Percentiles rank a stretch among this genome's conserved stretches.
phyloP scores from a whole-genome alignment of 37 sponge, comb jelly and placozoan genomes.

The Bolinopsis microptera region DNA sequence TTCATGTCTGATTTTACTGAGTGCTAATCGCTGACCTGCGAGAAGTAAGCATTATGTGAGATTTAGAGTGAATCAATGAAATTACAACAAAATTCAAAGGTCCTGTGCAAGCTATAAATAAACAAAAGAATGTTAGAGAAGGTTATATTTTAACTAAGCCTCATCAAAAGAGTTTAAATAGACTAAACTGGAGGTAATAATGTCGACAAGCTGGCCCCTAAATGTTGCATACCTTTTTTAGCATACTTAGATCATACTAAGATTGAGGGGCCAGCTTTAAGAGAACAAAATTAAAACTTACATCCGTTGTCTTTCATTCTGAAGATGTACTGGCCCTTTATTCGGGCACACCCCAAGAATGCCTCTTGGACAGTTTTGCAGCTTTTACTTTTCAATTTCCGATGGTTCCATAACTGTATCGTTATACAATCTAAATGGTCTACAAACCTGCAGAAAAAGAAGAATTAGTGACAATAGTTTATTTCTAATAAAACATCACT shows the following conservation, averaged over 20 bases:
- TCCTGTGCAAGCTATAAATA: not conserved
- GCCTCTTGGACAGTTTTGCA: conserved; percentile 57
- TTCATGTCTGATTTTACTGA: conserved; percentile 71
- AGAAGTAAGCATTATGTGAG: not conserved
- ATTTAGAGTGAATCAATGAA: not conserved
- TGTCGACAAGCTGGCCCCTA: too few relatives aligned
- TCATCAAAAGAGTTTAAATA: too few relatives aligned
- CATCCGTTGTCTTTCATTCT: conserved; percentile 94
- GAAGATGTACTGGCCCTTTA: conserved; percentile 72
- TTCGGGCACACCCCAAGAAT: conserved; percentile 89
- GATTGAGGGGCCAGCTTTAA: too few relatives aligned
- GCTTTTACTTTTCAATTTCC: conserved; percentile 41
- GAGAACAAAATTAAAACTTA: too few relatives aligned
- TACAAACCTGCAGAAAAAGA: conserved; percentile 30
- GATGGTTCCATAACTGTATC: conserved; percentile 48
- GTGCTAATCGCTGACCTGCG: conserved; percentile 84
- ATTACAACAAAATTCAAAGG: not conserved
- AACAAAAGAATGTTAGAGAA: not conserved
- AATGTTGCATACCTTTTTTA: too few relatives aligned
- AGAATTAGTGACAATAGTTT: too few relatives aligned
- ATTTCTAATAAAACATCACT: too few relatives aligned
- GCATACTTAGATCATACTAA: too few relatives aligned
- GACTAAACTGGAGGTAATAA: too few relatives aligned
- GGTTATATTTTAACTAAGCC: too few relatives aligned
- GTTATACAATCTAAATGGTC: conserved; percentile 46